Base-by-base conservation (phyloP, 2,113 vertebrate genomes). In the Nothoprocta perdicaria region DNA sequence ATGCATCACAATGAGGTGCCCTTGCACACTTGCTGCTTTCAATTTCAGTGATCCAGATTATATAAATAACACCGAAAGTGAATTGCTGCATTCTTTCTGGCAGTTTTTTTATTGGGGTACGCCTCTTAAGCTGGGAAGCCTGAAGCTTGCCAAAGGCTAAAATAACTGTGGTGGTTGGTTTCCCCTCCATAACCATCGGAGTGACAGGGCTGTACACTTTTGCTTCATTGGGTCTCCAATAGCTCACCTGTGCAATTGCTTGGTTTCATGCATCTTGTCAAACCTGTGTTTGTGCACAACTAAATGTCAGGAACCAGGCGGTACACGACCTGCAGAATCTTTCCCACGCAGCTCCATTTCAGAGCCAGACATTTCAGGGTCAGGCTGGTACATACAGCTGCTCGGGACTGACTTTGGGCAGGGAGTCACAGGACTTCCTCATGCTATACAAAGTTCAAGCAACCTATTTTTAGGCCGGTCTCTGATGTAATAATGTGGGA, bases 251-350 rank as follows among this genome's bases (percentile, higher is more conserved):
- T 92, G 85, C 58, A 35, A 41, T 80, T 26, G 17, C 19, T 66
- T 74, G 19, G 3, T 5, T 86, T 84, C 90, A 19, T 88, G 23
- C 15, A 46, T 48, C 38, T 58, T 81, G 55, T 88, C 35, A 67
- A 33, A 63, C 62, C 33, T 1, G 2, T 0, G 2, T 50, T 26
- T 0, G 3, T 55, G 18, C 31, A n/a, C 38, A 85, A 74, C 14
- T 77, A 24, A 41, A 57, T 73, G 35, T 82, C 16, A 31, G 27
- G n/a, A 62, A 13, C 17, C 0, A 0, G 0, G 4, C 71, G 1
- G 0, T 66, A 17, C 19, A 41, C 46, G 82, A 55, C 22, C 41
- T 2, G 2, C 15, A 48, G 53, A 29, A 41, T 1, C 3, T 60
- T 86, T 74, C 29, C 15, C 40, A 79, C 3, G 15, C 41, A 61